These are phyloP conservation scores for Vultur gryphus DNA, from an alignment of 2,797 vertebrate genomes.

Conservation along the genomic window DNA sequence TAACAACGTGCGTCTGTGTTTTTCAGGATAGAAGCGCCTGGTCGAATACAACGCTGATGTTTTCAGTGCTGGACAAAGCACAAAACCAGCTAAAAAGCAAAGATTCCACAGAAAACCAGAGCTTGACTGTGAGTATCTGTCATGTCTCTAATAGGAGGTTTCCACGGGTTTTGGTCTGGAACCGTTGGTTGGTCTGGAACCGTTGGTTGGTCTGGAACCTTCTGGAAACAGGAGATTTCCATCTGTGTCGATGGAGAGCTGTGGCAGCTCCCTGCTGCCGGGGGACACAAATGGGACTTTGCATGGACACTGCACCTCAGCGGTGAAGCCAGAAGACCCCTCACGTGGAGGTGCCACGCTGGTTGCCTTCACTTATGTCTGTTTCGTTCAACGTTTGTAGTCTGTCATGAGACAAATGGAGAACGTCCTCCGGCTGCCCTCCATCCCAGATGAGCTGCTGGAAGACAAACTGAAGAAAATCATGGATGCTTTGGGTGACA, in stretches of 20 bases:
- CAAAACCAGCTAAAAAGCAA: not conserved
- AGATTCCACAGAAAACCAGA: not conserved
- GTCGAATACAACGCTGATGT: not conserved
- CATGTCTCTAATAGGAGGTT: not conserved
- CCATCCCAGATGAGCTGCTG: not conserved
- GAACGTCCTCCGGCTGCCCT: not conserved
- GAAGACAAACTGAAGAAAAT: not conserved
- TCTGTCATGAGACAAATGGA: not conserved
- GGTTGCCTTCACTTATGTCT: not conserved
- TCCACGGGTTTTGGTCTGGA: fast-evolving
- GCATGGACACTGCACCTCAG: not conserved
- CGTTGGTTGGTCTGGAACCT: not conserved
- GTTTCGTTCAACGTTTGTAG: not conserved
- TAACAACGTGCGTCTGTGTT: not conserved
- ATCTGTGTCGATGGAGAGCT: not conserved
- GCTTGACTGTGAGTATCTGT: not conserved
- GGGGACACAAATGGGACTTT: not conserved
- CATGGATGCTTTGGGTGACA: not conserved
- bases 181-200: not conserved
- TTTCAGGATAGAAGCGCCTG: not conserved
- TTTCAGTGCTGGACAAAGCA: not conserved
- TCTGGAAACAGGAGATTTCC: not conserved
- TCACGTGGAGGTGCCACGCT: not conserved
- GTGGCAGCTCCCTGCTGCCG: not conserved
- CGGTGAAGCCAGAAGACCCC: not conserved